Conservation (phyloP, 2,113 vertebrate species). For the Mustela nigripes region DNA sequence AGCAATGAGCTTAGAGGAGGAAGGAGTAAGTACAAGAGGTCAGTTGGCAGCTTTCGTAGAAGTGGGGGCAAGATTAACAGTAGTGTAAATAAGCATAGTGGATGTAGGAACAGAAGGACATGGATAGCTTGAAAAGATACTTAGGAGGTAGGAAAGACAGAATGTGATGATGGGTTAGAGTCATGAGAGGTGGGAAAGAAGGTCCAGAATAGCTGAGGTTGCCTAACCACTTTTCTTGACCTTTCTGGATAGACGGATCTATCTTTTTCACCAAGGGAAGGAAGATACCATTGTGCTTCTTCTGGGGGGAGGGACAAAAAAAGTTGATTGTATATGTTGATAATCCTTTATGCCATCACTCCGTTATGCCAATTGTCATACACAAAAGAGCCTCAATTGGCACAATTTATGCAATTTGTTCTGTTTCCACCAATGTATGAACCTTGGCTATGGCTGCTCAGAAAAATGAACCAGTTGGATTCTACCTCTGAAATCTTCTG, state of each 20-base stretch:
- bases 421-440: background rate
- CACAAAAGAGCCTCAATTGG: background rate
- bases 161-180: background rate
- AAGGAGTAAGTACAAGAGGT: background rate
- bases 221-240: background rate
- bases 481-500: constrained; percentile 31
- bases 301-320: background rate
- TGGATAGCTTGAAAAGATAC: background rate
- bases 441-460: background rate
- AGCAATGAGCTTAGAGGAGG: background rate
- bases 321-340: background rate
- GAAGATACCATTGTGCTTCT: background rate
- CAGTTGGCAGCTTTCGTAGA: background rate
- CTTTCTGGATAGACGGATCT: background rate
- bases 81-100: background rate
- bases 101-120: background rate
- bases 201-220: background rate
- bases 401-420: background rate
- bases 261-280: background rate
- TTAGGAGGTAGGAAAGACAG: background rate
- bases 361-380: background rate
- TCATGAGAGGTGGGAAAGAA: background rate
- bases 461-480: background rate
- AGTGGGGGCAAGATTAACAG: background rate
- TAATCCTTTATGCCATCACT: background rate